phyloP scores from a whole-genome alignment of 2,113 vertebrate genomes.

The Apodemus speciosus region DNA sequence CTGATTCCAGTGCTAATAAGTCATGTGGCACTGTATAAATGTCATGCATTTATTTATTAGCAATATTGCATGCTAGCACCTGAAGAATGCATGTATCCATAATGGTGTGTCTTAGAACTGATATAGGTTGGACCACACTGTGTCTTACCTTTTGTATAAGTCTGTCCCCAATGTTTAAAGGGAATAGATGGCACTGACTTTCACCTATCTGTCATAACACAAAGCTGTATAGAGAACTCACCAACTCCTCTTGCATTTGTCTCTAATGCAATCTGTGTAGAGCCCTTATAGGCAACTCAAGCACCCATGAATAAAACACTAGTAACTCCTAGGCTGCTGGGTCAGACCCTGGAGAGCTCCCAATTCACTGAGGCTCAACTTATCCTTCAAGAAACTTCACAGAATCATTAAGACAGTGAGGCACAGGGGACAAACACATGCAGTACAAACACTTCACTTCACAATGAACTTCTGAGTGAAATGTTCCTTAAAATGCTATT shows the following conservation, averaged over 20 bases:
- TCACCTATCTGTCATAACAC: neutral
- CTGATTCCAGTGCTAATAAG: neutral
- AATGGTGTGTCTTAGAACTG: neutral
- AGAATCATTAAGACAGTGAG: neutral
- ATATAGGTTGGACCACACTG: neutral
- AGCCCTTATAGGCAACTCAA: neutral
- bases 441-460: neutral
- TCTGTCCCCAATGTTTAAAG: too few relatives aligned
- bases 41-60: neutral
- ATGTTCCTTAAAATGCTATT: neutral
- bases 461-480: neutral
- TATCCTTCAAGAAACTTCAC: neutral
- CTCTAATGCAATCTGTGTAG: neutral
- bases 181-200: neutral
- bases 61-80: neutral
- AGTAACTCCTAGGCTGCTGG: too few relatives aligned
- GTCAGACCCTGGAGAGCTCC: neutral
- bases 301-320: too few relatives aligned
- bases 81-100: neutral
- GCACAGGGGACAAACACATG: neutral
- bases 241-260: neutral
- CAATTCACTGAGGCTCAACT: neutral
- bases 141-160: neutral
- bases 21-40: neutral
- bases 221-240: neutral